Evolutionary conservation across 2,797 vertebrate species (phyloP), one percentile per base, ranked within the genome.

Genomic region (Setipinna tenuifilis): DNA sequence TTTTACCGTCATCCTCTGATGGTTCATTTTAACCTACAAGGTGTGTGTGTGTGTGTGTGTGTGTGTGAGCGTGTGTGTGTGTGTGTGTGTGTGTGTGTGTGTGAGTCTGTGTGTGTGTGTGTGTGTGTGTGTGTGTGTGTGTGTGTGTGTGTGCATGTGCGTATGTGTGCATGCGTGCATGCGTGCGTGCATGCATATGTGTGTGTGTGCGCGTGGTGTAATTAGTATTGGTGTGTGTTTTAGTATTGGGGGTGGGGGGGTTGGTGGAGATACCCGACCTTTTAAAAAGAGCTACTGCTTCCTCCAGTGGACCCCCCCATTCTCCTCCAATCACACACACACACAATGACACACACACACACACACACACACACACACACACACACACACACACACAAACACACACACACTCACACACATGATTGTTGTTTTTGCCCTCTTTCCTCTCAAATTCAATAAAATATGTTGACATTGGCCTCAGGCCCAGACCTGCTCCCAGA

Each of bases 221-320:
- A 54, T 65, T n/a, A 23, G 61, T 25, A 23, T 65, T 9, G 25
- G 7, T 54, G 50, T 54, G 50, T 54, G 50, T 54, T 54, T 21
- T 61, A 61, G 58, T 0, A 54, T 14, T 14, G 61, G 17, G 61
- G 61, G 9, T 54, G 9, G 14, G 50, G 9, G 50, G 50, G 14
- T 2, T 54, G 50, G 50, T 54, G 50, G 9, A 54, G 61, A 41
- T 35, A 35, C 85, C 82, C 90, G 91, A 92, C 91, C 92, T 92
- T 93, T 88, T 87, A 83, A 95, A 94, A 94, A 86, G 86, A 93
- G 93, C 93, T 94, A 92, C 93, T 94, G 92, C 93, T 92, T 90
- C 84, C 91, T 93, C 94, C 91, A 41, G 35, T 41, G 35, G 35
- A 41, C 35, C 35, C 35, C 35, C 28, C 4, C 65, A 71, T 17